phyloP scores from a whole-genome alignment of 2,797 vertebrate genomes.

The Acomys russatus region DNA sequence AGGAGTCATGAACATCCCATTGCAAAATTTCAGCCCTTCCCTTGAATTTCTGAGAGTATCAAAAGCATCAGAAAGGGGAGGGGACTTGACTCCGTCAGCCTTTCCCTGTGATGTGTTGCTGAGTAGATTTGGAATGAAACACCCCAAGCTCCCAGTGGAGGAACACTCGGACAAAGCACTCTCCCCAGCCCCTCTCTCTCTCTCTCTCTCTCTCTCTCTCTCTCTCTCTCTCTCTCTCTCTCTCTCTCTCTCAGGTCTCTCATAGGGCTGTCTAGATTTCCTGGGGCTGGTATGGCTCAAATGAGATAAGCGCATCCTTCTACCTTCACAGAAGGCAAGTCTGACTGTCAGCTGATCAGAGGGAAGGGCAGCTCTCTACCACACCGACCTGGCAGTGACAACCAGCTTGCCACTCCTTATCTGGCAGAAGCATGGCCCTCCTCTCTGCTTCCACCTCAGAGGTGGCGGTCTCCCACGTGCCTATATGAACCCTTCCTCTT shows the following conservation, averaged over 20 bases:
- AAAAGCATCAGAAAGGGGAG: background rate
- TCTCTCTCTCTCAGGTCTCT: background rate
- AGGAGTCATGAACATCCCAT: background rate
- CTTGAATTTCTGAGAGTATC: background rate
- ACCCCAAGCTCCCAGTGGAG: background rate
- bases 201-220: background rate
- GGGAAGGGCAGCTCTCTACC: background rate
- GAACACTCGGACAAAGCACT: background rate
- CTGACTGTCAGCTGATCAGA: background rate
- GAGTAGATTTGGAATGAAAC: background rate
- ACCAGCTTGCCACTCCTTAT: background rate
- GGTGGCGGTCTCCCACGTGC: background rate
- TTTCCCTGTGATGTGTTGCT: background rate
- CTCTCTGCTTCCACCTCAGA: background rate
- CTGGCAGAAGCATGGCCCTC: background rate
- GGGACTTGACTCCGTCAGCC: background rate
- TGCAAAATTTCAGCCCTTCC: background rate
- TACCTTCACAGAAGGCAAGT: too few species aligned
- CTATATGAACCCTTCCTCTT: background rate
- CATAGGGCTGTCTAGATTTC: background rate
- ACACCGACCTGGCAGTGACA: background rate
- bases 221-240: background rate
- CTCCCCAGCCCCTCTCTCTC: background rate
- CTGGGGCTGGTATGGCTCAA: background rate
- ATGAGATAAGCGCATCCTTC: background rate